phyloP scores from a whole-genome alignment of 2,888 invertebrate species.

The Drosophila fulvimacula region DNA sequence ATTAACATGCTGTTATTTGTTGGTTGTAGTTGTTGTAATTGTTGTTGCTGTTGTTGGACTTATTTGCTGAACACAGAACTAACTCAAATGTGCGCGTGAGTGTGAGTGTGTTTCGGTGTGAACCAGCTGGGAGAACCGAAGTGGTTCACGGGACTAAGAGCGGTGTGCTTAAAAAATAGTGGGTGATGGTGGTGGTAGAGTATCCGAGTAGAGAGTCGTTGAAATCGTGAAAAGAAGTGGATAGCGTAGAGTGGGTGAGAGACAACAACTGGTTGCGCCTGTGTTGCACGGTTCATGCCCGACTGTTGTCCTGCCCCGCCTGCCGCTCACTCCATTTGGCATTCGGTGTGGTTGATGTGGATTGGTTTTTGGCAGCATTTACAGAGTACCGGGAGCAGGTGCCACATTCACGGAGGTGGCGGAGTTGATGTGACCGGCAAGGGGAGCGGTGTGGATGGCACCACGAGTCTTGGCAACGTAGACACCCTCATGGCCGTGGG shows the following conservation, averaged over 20 bases:
- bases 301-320: constrained; percentile 26
- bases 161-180: constrained; percentile 72
- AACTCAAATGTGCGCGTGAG: constrained; percentile 60
- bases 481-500: constrained; percentile 83
- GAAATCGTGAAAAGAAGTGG: constrained; percentile 52
- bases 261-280: constrained; percentile 41
- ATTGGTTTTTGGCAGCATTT: constrained; percentile 36
- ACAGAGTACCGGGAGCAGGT: constrained; percentile 83
- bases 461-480: constrained; percentile 84
- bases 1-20: constrained; percentile 76
- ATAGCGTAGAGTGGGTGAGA: constrained; percentile 27
- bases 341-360: constrained; percentile 22
- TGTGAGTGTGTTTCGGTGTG: constrained; percentile 32
- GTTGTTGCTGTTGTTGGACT: constrained; percentile 74
- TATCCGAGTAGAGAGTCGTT: constrained; percentile 68
- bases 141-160: constrained; percentile 65
- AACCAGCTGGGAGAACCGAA: constrained; percentile 17
- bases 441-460: constrained; percentile 83
- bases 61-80: constrained; percentile 70
- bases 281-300: constrained; percentile 11
- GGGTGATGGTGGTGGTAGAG: constrained; percentile 62
- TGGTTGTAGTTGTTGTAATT: constrained; percentile 76
- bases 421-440: constrained; percentile 83
- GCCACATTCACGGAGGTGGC: constrained; percentile 83
- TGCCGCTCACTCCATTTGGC: constrained; percentile 52